Evolutionary conservation across 2,797 vertebrate species (phyloP), one percentile per base, ranked within the genome.

Genomic region (Morus bassanus): DNA sequence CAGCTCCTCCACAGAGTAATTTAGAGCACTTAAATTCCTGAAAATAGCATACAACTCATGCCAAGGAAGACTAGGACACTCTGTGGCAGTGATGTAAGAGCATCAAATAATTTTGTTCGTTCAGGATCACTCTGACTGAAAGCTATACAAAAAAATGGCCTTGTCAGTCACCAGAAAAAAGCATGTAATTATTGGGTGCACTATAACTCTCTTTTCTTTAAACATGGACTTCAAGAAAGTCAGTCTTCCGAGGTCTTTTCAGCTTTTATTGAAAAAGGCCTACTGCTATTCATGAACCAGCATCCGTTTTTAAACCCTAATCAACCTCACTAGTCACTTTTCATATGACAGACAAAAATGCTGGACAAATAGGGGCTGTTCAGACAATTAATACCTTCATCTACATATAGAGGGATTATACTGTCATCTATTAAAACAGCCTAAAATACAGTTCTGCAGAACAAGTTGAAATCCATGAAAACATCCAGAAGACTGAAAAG

Each of bases 71-170:
- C 5, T 22, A 46, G 33, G 17, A 8, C 5, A 30, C 16, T 61
- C 30, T 31, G 16, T 75, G 35, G 13, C 0, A 2, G 18, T 48
- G 37, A 25, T 70, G 0, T 27, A 67, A 65, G 24, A 75, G 23
- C 15, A 57, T 33, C 18, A 80, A 61, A 70, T 76, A 0, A 19
- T 65, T 73, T 82, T 39, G 4, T 33, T 78, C 35, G 27, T 54
- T 75, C 9, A 10, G 48, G 25, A 67, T 63, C 27, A 10, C 24
- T 70, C 70, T 79, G 37, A 60, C 43, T 67, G 48, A 75, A 78
- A 74, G 17, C 13, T 21, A 3, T 76, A 41, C 50, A 72, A 85
- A 69, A 54, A 39, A 13, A 25, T 27, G 9, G 11, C 33, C 10
- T 70, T 80, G 35, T 57, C 27, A 45, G 39, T 61, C 59, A 63